Base-by-base conservation (phyloP, 2,888 invertebrate genomes). In the Stenodema calcarata region DNA sequence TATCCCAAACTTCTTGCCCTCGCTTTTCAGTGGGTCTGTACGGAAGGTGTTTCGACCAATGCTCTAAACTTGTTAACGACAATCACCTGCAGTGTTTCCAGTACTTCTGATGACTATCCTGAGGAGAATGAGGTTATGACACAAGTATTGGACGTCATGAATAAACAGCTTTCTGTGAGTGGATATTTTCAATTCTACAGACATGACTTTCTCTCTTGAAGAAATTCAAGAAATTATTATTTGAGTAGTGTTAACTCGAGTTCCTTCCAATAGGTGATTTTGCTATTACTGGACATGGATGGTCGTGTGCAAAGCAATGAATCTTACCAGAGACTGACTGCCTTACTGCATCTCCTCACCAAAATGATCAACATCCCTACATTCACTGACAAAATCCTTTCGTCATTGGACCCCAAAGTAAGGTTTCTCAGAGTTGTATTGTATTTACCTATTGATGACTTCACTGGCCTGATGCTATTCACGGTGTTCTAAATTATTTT, bases 1-100 rank as follows among this genome's bases (percentile, higher is more conserved):
- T 92, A 93, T 89, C 90, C 91, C 14, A 89, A 89, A 28, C 91
- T 92, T 41, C 91, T 92, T 1, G 90, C 90, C 83, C 88, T 92
- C 11, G 92, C 93, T 0, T 90, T 93, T 87, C 91, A 91, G n/a
- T 93, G 92, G 92, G 90, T 93, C 11, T 91, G 92, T 75, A 91
- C 91, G 3, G 91, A 92, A 87, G 90, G 62, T 4, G 87, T 86
- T 4, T 69, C 85, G 9, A 81, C 79, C 14, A 78, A 86, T 16
- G 87, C 88, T 28, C 54, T 88, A 28, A 75, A 41, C n/a, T 85
- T 88, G 14, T 62, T 88, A 35, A 62, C 87, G 14, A 87, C 41
- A 23, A 62, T 88, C 28, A 42, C 75, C 6, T 42, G 41, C 16
- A 16, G 70, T 16, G 14, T 80, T 14, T 28, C 50, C 28, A 70